phyloP scores from a whole-genome alignment of 2,888 invertebrate genomes.

The Oligia latruncula region DNA sequence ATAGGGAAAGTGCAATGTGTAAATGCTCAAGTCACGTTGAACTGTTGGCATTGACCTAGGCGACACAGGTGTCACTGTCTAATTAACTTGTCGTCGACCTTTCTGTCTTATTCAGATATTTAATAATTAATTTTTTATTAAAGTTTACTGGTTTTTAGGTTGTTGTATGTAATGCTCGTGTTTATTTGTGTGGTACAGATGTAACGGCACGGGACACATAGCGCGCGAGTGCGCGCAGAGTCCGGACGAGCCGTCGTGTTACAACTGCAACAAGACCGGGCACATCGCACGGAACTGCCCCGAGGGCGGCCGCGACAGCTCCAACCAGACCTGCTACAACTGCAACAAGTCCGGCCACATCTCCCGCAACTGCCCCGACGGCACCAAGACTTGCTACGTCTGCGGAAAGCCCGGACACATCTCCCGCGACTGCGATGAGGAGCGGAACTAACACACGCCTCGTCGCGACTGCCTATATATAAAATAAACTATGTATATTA shows the following conservation, averaged over 20 bases:
- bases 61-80: constrained; percentile 16
- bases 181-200: constrained; percentile 85
- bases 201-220: constrained; percentile 98
- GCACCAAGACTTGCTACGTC: constrained; percentile 97
- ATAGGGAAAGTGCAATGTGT: constrained; percentile 55
- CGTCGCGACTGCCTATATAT: constrained; percentile 72
- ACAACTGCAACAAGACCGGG: constrained; percentile 98
- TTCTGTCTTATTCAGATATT: constrained; percentile 18
- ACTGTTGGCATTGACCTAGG: constrained; percentile 60
- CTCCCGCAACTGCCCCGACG: constrained; percentile 95
- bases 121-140: background rate
- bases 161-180: constrained; percentile 8
- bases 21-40: constrained; percentile 43
- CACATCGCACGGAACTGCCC: constrained; percentile 97
- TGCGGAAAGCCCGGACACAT: constrained; percentile 98
- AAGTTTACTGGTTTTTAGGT: background rate
- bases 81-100: constrained; percentile 37
- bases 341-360: constrained; percentile 98
- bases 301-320: constrained; percentile 92
- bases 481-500: constrained; percentile 86
- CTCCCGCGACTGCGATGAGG: constrained; percentile 97
- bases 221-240: constrained; percentile 97
- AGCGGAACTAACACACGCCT: constrained; percentile 90
- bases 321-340: constrained; percentile 96
- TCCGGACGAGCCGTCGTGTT: constrained; percentile 96